These are phyloP conservation scores for Oxyteleia sp. DNA, from an alignment of 2,888 invertebrate genomes.

Conservation along the genomic window DNA sequence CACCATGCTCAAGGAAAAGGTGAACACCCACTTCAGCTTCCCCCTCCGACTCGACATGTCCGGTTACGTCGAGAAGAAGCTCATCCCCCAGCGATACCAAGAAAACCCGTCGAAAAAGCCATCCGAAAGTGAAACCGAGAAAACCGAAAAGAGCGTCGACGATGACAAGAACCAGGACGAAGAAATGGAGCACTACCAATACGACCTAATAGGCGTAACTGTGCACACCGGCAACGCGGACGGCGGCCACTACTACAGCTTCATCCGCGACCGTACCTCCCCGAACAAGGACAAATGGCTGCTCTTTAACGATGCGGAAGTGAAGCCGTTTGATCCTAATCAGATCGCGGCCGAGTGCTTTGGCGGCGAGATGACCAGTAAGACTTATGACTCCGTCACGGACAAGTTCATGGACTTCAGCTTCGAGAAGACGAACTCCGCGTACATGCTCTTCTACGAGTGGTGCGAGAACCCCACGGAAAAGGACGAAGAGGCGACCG, in stretches of 20 bases:
- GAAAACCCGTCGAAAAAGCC: slow-evolving; percentile 87
- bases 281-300: slow-evolving; percentile 95
- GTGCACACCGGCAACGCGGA: slow-evolving; percentile 99
- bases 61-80: too few species aligned
- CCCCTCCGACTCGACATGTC: too few species aligned
- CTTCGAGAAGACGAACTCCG: slow-evolving; percentile 98
- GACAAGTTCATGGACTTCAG: slow-evolving; percentile 99
- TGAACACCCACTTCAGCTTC: too few species aligned
- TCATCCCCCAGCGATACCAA: slow-evolving; percentile 95
- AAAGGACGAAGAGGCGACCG: slow-evolving; percentile 85
- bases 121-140: slow-evolving; percentile 66
- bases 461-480: slow-evolving; percentile 89
- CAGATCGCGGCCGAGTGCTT: slow-evolving; percentile 98
- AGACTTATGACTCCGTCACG: slow-evolving; percentile 98
- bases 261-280: slow-evolving; percentile 94
- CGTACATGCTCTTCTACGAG: slow-evolving; percentile 99
- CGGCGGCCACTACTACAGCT: slow-evolving; percentile 98
- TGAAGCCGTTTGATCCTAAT: slow-evolving; percentile 97
- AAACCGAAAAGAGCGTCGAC: slow-evolving; percentile 77
- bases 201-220: slow-evolving; percentile 96
- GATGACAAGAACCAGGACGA: slow-evolving; percentile 85
- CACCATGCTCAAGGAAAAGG: too few species aligned
- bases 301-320: slow-evolving; percentile 97
- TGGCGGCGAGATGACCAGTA: slow-evolving; percentile 99
- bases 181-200: slow-evolving; percentile 92